Evolutionary conservation across 2,113 vertebrate species (phyloP).

Genomic region (Upupa epops): DNA sequence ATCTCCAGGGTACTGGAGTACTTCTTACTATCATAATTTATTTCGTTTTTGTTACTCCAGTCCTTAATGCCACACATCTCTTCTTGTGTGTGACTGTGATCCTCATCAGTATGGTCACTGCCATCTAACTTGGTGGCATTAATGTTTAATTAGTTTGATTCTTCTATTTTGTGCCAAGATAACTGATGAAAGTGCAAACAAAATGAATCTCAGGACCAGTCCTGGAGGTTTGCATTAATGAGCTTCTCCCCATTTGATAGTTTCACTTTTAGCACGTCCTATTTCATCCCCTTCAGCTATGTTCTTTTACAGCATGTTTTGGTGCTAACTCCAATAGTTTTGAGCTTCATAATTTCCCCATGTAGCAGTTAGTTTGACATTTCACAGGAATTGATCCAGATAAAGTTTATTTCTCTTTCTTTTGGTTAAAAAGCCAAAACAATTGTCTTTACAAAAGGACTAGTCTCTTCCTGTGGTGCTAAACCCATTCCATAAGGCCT

Average conservation of each 20-base stretch:
- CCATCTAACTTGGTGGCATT: neutral
- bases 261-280: neutral
- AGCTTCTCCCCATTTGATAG: neutral
- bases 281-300: neutral
- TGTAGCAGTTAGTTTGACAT: neutral
- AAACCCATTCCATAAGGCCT: neutral
- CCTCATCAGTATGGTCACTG: neutral
- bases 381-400: neutral
- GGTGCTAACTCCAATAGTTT: neutral
- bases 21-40: neutral
- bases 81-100: neutral
- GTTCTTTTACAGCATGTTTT: neutral
- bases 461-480: neutral
- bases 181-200: conserved; percentile 17
- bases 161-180: neutral
- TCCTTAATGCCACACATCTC: neutral
- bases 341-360: neutral
- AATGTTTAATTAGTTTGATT: conserved; percentile 30
- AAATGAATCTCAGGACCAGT: neutral
- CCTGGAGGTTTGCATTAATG: neutral
- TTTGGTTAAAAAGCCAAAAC: neutral
- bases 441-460: neutral
- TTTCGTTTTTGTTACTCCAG: neutral
- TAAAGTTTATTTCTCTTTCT: neutral
- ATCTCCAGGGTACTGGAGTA: neutral